Evolutionary conservation across 2,888 invertebrate genomes (phyloP).

Genomic region (Pachymerium ferrugineum): DNA sequence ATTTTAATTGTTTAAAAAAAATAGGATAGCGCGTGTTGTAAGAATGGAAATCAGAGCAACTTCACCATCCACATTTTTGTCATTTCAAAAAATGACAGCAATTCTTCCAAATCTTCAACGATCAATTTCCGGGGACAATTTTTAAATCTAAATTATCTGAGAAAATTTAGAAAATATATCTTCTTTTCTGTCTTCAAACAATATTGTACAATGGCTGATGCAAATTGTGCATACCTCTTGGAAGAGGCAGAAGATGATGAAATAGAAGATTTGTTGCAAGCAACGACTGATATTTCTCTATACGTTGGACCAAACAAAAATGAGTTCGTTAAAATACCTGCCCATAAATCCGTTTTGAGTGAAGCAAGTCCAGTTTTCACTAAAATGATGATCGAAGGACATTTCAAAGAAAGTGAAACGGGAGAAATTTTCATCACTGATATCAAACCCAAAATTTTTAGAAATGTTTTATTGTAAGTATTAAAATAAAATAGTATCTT

Average conservation of each 20-base stretch:
- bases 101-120: neutral
- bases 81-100: constrained; percentile 1
- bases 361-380: constrained; percentile 1
- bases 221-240: neutral
- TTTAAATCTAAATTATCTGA: neutral
- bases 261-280: neutral
- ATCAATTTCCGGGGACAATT: neutral
- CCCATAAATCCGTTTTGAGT: neutral
- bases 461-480: neutral
- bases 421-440: neutral
- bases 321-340: neutral
- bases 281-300: neutral
- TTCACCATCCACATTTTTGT: too few relatives aligned
- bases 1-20: too few relatives aligned
- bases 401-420: neutral
- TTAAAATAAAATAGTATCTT: too few relatives aligned
- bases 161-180: neutral
- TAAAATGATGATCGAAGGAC: neutral
- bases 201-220: neutral
- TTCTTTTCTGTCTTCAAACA: neutral
- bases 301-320: neutral
- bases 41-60: too few relatives aligned
- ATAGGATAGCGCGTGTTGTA: too few relatives aligned
- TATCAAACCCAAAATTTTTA: neutral
- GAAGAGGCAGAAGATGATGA: too few relatives aligned